Evolutionary conservation across 2,113 vertebrate genomes (phyloP), one percentile per base, ranked within the genome.

Genomic region (Nestor notabilis): DNA sequence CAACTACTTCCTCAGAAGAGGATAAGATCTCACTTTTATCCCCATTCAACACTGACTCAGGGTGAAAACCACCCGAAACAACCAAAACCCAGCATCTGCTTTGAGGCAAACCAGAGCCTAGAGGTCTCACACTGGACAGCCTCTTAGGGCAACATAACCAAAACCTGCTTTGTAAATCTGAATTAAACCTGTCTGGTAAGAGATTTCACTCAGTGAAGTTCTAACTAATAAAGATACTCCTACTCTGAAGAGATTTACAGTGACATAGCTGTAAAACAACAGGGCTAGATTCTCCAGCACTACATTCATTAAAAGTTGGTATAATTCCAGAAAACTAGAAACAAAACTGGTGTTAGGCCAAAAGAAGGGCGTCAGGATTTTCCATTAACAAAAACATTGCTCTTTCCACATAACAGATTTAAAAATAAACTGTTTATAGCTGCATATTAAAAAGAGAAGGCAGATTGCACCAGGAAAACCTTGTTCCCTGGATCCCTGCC

Each of bases 401-500:
- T 84, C 50, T 66, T 91, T 63, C 37, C 65, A 63, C 5, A 2
- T 6, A 43, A 50, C 17, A n/a, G 31, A 13, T 65, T 79, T 25
- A 28, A 53, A 87, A 89, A 79, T 27, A 35, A 78, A 60, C 33
- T 37, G 35, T 29, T 96, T 33, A 9, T 5, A 11, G 50, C 37
- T 21, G 61, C 8, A 9, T 17, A 10, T 76, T 27, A 37, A 43
- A 61, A 75, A 39, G 72, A 56, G 24, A 64, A 50, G 20, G 61
- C 74, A 85, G 85, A 69, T 82, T 93, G 24, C 56, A 47, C 15
- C 56, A 85, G 88, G 90, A 90, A 85, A 93, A 5, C 39, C 60
- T 86, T 24, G 14, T 28, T 87, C 43, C 55, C 64, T 94, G 93
- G 92, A 63, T 87, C 47, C 39, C 52, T 93, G 94, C 92, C 90